Conservation (phyloP, 2,113 vertebrate genomes). For the Erythrolamprus reginae region DNA sequence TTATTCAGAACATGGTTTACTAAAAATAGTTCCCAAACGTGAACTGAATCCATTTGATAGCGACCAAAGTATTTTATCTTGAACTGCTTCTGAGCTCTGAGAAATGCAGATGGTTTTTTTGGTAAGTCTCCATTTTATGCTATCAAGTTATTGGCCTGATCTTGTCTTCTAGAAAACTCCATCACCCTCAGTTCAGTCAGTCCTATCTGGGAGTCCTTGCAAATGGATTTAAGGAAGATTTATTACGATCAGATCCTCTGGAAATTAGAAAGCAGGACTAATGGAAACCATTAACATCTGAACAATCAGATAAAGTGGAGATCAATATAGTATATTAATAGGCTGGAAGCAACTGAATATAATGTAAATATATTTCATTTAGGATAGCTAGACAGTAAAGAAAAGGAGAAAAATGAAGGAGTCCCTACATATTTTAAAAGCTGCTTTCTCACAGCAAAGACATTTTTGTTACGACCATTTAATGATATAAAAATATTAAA, state of each 20-base stretch:
- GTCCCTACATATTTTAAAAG: conserved; percentile 5
- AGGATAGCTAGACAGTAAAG: conserved; percentile 12
- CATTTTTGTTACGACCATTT: conserved; percentile 25
- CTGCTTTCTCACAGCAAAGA: conserved; percentile 10
- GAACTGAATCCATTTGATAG: neutral
- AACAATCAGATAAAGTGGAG: conserved; percentile 62
- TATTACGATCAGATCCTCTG: conserved; percentile 53
- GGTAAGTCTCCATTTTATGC: neutral
- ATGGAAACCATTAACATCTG: conserved; percentile 70
- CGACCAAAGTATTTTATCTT: neutral
- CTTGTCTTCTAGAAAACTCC: conserved; percentile 34
- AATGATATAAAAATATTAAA: conserved; percentile 39
- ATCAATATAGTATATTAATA: conserved; percentile 69
- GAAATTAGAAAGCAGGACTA: conserved; percentile 70
- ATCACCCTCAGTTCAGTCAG: conserved; percentile 34
- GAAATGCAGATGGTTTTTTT: neutral
- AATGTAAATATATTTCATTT: conserved; percentile 45
- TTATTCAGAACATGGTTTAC: neutral
- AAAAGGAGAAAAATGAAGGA: conserved; percentile 28
- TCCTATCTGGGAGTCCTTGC: conserved; percentile 35
- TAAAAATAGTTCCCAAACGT: neutral
- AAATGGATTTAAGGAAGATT: conserved; percentile 59
- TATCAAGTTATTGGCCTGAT: neutral
- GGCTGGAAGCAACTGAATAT: conserved; percentile 57
- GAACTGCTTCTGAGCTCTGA: neutral